Evolutionary conservation across 37 sponge, comb jelly and placozoan species (phyloP), one percentile per base, ranked within the genome.

Genomic region (Bolinopsis microptera): DNA sequence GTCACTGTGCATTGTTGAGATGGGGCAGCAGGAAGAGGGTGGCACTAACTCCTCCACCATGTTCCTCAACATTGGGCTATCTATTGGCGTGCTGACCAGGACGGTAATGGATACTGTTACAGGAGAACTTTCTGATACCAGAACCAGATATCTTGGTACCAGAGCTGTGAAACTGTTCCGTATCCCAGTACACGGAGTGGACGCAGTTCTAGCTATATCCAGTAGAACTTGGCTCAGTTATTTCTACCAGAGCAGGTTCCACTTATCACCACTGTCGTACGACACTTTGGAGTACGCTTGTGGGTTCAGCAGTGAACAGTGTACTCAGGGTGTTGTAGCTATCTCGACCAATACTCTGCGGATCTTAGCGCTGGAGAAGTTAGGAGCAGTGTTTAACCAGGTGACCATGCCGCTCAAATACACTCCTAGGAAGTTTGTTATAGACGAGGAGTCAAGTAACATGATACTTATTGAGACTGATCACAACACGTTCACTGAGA

Each of bases 361-460:
- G 32, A 97, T 99, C 95, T 76, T 99, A 68, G 96, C 98, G 32
- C 96, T 99, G 31, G 97, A 99, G 93, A 99, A 99, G 76, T 94
- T 99, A 40, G 99, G 99, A 0, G 96, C 97, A 1, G 94, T 97
- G 37, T 99, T 99, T 94, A 99, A 99, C 92, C 99, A 99, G 75
- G 96, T 97, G 30, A 93, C 98, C 90, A 96, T 97, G 38, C 96
- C 97, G 13, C 95, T 99, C 30, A 95, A 96, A 83, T 96, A 95
- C 94, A 99, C 99, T 0, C 99, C 99, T 27, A 93, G 99, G 35
- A 95, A 95, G 76, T 96, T 99, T 69, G 94, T 92, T 22, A 76
- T 97, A 31, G 96, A 99, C 76, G 96, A 97, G 0, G 94, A 95
- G 34, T 93, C 94, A 0, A 92, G 93, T 68, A 93, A 94, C 80